phyloP scores from a whole-genome alignment of 2,797 vertebrate species.

The Pristis pectinata region DNA sequence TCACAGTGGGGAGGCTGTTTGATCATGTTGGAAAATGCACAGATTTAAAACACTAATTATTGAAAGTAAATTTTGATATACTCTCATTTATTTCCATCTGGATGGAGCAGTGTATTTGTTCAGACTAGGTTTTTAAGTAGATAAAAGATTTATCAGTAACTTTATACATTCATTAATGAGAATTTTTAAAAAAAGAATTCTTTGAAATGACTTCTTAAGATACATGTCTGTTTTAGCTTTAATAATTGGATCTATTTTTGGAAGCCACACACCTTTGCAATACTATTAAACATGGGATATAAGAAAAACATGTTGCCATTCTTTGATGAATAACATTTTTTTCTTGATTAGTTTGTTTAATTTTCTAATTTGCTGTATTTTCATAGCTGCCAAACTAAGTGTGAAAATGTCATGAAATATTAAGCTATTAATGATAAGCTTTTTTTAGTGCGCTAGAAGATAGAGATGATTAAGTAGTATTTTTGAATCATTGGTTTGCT shows the following conservation, averaged over 20 bases:
- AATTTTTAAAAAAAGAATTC: neutral
- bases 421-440: neutral
- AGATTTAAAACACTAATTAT: slow-evolving; percentile 31
- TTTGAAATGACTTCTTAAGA: neutral
- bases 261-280: neutral
- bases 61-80: neutral
- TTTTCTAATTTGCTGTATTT: neutral
- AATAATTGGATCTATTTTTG: slow-evolving; percentile 35
- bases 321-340: neutral
- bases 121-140: neutral
- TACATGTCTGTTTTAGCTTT: neutral
- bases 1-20: neutral
- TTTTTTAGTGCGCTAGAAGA: neutral
- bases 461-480: neutral
- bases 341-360: neutral
- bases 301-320: neutral
- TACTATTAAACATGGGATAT: slow-evolving; percentile 1
- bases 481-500: neutral
- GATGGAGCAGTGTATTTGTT: neutral
- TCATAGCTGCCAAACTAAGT: neutral
- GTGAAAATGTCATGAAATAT: neutral
- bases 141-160: slow-evolving; percentile 6
- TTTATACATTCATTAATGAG: neutral
- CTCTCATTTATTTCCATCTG: neutral
- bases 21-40: slow-evolving; percentile 12